phyloP scores from a whole-genome alignment of 2,888 invertebrate species.

The Orthosia cruda region DNA sequence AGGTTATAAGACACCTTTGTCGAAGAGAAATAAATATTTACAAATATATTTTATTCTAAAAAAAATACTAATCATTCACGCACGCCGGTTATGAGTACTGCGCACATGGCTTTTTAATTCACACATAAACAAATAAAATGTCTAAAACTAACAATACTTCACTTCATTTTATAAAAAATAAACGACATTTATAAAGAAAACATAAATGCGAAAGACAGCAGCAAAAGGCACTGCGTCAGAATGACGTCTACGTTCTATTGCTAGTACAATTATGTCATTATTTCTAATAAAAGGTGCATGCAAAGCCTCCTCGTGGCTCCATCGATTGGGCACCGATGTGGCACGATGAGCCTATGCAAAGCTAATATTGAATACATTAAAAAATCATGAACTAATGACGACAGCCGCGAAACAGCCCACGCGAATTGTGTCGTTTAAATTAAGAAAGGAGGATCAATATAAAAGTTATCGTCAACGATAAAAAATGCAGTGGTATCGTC shows the following conservation, averaged over 20 bases:
- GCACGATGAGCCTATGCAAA: conserved; percentile 29
- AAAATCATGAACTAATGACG: conserved; percentile 45
- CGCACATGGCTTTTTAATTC: too few relatives aligned
- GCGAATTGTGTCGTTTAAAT: conserved; percentile 46
- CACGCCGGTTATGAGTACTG: too few relatives aligned
- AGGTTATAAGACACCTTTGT: too few relatives aligned
- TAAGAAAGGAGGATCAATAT: conserved; percentile 48
- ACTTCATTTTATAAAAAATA: not conserved
- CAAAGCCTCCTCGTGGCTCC: conserved; percentile 16
- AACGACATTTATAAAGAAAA: conserved; percentile 13
- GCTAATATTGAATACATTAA: conserved; percentile 56
- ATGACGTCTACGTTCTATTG: conserved; percentile 45
- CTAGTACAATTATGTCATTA: conserved; percentile 46
- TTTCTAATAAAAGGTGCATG: conserved; percentile 50
- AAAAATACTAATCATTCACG: too few relatives aligned
- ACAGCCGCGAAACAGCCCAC: conserved; percentile 15
- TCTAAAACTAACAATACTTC: too few relatives aligned
- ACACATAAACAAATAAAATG: too few relatives aligned
- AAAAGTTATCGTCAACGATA: conserved; percentile 26
- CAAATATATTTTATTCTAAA: too few relatives aligned
- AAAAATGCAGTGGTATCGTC: conserved; percentile 38
- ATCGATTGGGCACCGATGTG: conserved; percentile 14
- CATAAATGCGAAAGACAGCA: conserved; percentile 31
- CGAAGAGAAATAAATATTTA: too few relatives aligned
- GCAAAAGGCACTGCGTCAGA: conserved; percentile 47